Percentiles rank a stretch among this genome's conserved stretches.
Evolutionary conservation across 1,140 invertebrate genomes (phyloP).

Genomic region (Drosophila punjabiensis): DNA sequence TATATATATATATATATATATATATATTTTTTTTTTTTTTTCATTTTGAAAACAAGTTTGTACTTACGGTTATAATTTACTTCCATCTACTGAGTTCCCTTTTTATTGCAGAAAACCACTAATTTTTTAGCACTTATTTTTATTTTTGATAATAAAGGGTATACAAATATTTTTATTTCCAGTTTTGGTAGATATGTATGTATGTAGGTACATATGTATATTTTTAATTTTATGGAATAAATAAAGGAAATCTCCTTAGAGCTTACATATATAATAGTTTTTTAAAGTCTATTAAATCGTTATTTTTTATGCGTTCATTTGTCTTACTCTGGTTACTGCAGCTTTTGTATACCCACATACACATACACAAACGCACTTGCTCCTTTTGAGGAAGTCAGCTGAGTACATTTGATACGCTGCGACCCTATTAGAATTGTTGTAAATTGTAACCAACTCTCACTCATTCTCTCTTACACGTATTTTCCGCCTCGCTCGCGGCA

Average conservation of each 20-base stretch:
- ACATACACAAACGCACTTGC: conserved; percentile 2
- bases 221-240: neutral
- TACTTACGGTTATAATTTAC: neutral
- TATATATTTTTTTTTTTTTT: neutral
- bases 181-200: too few species aligned
- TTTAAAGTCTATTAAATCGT: neutral
- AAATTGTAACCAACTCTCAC: conserved; percentile 21
- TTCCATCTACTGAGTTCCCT: neutral
- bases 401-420: conserved; percentile 7
- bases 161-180: neutral
- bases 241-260: neutral
- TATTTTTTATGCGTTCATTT: neutral
- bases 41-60: conserved; percentile 26
- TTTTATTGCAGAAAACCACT: neutral
- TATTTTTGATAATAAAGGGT: neutral
- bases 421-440: conserved; percentile 35
- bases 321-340: neutral
- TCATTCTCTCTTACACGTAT: conserved; percentile 8
- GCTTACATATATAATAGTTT: too few species aligned
- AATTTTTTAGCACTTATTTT: neutral
- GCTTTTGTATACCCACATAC: neutral
- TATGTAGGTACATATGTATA: too few species aligned
- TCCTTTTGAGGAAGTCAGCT: conserved; percentile 34
- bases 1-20: too few species aligned
- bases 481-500: conserved; percentile 16